Percentiles rank a stretch among this genome's conserved stretches.
Evolutionary conservation across 2,888 invertebrate species (phyloP).

Genomic region (Hedychridium roseum): DNA sequence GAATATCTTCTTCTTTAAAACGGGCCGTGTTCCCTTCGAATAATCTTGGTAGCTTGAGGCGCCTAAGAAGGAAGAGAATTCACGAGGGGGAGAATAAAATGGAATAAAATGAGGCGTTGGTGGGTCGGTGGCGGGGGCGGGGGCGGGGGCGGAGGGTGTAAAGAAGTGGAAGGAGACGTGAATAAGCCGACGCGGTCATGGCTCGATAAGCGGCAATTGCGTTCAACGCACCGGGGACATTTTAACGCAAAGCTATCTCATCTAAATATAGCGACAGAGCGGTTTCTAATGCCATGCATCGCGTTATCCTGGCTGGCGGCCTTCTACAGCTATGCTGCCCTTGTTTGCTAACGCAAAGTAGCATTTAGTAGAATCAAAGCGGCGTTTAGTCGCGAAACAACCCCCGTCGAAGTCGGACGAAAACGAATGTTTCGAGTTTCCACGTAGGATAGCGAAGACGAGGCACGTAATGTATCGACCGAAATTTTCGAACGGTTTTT

Average conservation of each 20-base stretch:
- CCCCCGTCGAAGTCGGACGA: no score
- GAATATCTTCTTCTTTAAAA: no score
- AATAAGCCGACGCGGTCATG: constrained; percentile 39
- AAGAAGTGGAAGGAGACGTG: constrained; percentile 13
- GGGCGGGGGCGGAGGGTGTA: constrained; percentile 2
- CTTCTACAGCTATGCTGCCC: no score
- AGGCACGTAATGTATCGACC: no score
- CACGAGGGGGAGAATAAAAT: constrained; percentile 1
- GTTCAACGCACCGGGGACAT: constrained; percentile 42
- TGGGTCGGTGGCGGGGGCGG: constrained; percentile 21
- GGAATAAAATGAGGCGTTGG: constrained; percentile 18
- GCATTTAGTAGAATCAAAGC: no score
- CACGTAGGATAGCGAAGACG: no score
- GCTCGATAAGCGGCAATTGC: constrained; percentile 44
- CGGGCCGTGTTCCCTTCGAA: no score
- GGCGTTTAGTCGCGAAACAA: no score
- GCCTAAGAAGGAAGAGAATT: constrained; percentile 5
- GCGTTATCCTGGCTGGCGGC: constrained; percentile 34
- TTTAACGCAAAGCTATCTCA: constrained; percentile 37
- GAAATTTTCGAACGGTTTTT: no score
- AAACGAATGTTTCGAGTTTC: no score
- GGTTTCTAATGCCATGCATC: constrained; percentile 33
- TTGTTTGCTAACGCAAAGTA: no score
- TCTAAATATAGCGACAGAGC: constrained; percentile 48
- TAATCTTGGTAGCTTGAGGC: no score